These are phyloP conservation scores for Sphinx pinastri DNA, from an alignment of 2,888 invertebrate species.

Conservation along the genomic window DNA sequence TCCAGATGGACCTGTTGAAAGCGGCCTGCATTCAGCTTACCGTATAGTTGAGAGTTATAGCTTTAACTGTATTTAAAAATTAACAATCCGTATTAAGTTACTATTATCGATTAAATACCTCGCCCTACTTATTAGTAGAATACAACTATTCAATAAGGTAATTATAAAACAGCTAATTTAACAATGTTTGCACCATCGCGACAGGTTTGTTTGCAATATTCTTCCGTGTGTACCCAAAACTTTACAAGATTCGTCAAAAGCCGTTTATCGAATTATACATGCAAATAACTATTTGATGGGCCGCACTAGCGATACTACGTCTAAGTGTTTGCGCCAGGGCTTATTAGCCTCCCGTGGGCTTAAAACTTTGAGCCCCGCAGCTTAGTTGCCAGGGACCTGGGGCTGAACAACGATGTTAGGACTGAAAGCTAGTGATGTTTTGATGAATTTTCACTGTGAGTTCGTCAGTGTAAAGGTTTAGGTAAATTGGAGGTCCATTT, in stretches of 20 bases:
- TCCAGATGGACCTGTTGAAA: too few relatives aligned
- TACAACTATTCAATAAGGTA: too few relatives aligned
- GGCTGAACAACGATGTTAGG: neutral
- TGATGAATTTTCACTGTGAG: neutral
- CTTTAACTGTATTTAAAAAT: too few relatives aligned
- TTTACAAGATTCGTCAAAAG: constrained; percentile 36
- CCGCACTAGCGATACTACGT: constrained; percentile 58
- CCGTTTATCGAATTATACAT: constrained; percentile 62
- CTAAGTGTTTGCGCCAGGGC: constrained; percentile 40
- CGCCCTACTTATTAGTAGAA: too few relatives aligned
- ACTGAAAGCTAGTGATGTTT: neutral
- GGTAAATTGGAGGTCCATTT: too few relatives aligned
- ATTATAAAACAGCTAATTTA: neutral
- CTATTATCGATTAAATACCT: too few relatives aligned
- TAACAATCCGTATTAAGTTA: too few relatives aligned
- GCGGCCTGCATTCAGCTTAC: too few relatives aligned
- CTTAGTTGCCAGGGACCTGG: neutral
- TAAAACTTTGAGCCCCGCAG: constrained; percentile 33
- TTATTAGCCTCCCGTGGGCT: constrained; percentile 35
- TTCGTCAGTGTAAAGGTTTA: neutral
- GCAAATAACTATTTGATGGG: constrained; percentile 68
- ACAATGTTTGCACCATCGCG: neutral
- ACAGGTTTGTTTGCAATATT: constrained; percentile 10
- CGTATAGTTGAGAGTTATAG: too few relatives aligned
- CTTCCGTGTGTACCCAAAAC: constrained; percentile 36